These are phyloP conservation scores for Heliangelus exortis DNA, from an alignment of 2,797 vertebrate genomes.

Conservation along the genomic window DNA sequence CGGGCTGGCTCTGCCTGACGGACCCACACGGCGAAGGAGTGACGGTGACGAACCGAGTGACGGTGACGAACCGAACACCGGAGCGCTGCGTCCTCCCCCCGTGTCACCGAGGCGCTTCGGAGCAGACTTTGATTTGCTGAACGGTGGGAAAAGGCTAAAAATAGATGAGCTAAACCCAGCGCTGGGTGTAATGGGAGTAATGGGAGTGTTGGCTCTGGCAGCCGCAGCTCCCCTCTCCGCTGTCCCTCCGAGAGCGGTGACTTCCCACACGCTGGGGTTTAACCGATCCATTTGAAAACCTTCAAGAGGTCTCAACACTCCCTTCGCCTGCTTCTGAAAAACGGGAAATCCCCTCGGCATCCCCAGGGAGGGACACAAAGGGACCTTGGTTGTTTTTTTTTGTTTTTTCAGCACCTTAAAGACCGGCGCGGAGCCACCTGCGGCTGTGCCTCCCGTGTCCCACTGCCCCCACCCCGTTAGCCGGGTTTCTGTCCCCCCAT, in stretches of 20 bases:
- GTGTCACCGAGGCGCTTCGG: not conserved
- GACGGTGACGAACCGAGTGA: too few relatives aligned
- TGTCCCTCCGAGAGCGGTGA: too few relatives aligned
- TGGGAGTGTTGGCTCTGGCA: too few relatives aligned
- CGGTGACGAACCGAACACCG: not conserved
- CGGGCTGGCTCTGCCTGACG: not conserved
- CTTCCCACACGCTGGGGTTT: too few relatives aligned
- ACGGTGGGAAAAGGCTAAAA: not conserved
- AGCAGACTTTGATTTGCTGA: not conserved
- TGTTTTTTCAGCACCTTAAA: not conserved
- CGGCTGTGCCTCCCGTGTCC: not conserved
- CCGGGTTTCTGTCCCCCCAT: accelerated
- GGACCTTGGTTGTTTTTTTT: not conserved
- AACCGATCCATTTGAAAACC: not conserved
- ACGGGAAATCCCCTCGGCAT: not conserved
- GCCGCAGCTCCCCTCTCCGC: too few relatives aligned
- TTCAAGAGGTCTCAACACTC: not conserved
- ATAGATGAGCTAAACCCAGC: not conserved
- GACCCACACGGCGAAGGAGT: not conserved
- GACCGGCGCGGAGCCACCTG: not conserved
- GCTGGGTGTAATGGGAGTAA: too few relatives aligned
- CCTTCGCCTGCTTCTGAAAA: accelerated
- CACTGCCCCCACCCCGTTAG: too few relatives aligned
- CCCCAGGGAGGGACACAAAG: not conserved
- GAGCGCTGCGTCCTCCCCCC: not conserved